phyloP scores from a whole-genome alignment of 2,113 vertebrate genomes.

The Aspidoscelis tigris region DNA sequence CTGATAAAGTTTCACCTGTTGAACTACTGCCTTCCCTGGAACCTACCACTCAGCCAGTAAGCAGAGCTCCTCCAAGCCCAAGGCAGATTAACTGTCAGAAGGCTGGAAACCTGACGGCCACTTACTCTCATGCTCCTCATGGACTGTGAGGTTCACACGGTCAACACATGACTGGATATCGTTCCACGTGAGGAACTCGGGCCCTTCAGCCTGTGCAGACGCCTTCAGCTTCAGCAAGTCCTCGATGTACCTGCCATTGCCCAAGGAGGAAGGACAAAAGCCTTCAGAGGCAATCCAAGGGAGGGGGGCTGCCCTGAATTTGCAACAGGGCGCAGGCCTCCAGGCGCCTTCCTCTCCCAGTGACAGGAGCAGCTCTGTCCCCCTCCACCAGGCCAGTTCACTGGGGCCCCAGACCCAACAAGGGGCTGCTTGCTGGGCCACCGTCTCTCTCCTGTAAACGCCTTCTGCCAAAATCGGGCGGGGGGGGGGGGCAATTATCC shows the following conservation, averaged over 20 bases:
- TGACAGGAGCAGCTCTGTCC: not conserved
- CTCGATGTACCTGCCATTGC: slow-evolving; percentile 86
- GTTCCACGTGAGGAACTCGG: slow-evolving; percentile 93
- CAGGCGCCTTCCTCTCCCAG: too few relatives aligned
- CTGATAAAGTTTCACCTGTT: too few relatives aligned
- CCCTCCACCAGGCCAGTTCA: not conserved
- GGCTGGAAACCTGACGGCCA: not conserved
- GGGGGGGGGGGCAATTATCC: too few relatives aligned
- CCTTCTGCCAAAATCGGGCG: too few relatives aligned
- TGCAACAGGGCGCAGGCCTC: not conserved
- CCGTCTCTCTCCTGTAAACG: not conserved
- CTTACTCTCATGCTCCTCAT: slow-evolving; percentile 95
- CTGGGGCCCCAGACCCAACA: too few relatives aligned
- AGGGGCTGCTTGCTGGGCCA: not conserved
- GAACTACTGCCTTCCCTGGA: not conserved
- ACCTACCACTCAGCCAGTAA: too few relatives aligned
- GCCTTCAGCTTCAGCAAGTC: slow-evolving; percentile 90
- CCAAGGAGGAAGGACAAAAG: slow-evolving; percentile 3
- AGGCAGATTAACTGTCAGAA: too few relatives aligned
- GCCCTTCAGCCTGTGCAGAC: slow-evolving; percentile 77
- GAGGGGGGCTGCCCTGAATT: too few relatives aligned
- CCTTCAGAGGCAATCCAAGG: too few relatives aligned
- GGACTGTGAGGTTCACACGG: slow-evolving; percentile 88
- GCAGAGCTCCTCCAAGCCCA: too few relatives aligned
- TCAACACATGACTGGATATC: slow-evolving; percentile 95